Base-by-base conservation (phyloP, 2,113 vertebrate species). In the Ammodytes dubius region DNA sequence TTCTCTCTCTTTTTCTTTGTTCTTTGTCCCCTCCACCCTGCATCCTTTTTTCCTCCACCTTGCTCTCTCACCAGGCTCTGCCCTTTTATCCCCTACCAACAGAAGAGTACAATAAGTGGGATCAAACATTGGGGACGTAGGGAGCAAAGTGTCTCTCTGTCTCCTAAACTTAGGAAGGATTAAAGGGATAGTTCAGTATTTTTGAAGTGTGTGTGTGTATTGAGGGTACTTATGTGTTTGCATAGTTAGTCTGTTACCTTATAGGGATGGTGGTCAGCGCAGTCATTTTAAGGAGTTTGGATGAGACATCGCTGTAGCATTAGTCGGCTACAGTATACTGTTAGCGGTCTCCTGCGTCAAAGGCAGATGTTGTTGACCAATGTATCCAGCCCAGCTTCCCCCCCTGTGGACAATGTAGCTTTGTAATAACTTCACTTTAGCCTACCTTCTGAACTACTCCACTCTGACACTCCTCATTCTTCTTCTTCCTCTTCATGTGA, bases 101-200 rank as follows among this genome's bases (percentile, higher is more conserved):
- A 78, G 79, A 81, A 27, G 60, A 83, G 50, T 46, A 60, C 69
- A 87, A 79, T 83, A 87, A 83, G 82, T 76, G 81, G 70, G 86
- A 87, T 89, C 88, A 91, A 82, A 83, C 79, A 14, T 59, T 7
- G 0, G 59, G 73, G 76, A 86, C 82, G 72, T 46, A 15, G 77
- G 56, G 47, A 84, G 90, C 74, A 86, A 87, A 90, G 82, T 85
- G 77, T 82, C 75, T 77, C 57, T 53, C 43, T 88, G 81, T 84
- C 61, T 72, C 77, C 35, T 69, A 56, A 80, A 57, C 77, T 77
- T 7, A 11, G 60, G 50, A 43, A 78, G 85, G 68, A 61, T 82
- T 82, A 83, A 39, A 54, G 63, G 79, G 49, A 72, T 66, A 85
- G 79, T 80, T 81, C 81, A 83, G 15, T 10, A 73, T 43, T 84